Evolutionary conservation across 2,888 invertebrate species (phyloP).

Genomic region (Hypomecis punctinalis): DNA sequence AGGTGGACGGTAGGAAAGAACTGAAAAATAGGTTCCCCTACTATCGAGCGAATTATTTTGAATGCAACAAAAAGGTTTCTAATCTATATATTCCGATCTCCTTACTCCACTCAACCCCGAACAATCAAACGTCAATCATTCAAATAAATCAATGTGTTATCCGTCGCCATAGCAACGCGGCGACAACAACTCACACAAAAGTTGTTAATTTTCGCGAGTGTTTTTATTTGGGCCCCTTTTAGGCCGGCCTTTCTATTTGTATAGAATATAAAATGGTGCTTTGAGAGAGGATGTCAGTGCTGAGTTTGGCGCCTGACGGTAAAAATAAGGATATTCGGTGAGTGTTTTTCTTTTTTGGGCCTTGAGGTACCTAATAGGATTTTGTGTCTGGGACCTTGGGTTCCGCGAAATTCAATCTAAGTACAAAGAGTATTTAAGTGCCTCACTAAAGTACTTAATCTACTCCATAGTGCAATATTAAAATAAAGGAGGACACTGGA

Average conservation of each 20-base stretch:
- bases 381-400: background rate
- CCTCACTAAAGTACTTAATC: too few relatives aligned
- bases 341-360: conserved; percentile 11
- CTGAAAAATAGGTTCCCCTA: too few relatives aligned
- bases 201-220: conserved; percentile 45
- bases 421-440: too few relatives aligned
- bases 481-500: too few relatives aligned
- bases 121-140: conserved; percentile 51
- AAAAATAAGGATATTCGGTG: conserved; percentile 72
- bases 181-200: conserved; percentile 57
- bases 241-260: conserved; percentile 52
- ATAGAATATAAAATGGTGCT: conserved; percentile 61
- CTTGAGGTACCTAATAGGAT: background rate
- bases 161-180: conserved; percentile 65
- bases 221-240: conserved; percentile 52
- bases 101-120: conserved; percentile 43
- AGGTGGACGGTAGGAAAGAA: too few relatives aligned
- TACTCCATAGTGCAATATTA: too few relatives aligned
- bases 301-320: conserved; percentile 82
- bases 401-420: background rate
- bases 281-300: conserved; percentile 72
- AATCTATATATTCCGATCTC: conserved; percentile 23
- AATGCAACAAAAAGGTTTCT: background rate
- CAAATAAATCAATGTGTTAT: conserved; percentile 60
- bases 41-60: background rate